Evolutionary conservation across 1,140 invertebrate species (phyloP), one percentile per base, ranked within the genome.

Genomic region (Acarapis woodi): DNA sequence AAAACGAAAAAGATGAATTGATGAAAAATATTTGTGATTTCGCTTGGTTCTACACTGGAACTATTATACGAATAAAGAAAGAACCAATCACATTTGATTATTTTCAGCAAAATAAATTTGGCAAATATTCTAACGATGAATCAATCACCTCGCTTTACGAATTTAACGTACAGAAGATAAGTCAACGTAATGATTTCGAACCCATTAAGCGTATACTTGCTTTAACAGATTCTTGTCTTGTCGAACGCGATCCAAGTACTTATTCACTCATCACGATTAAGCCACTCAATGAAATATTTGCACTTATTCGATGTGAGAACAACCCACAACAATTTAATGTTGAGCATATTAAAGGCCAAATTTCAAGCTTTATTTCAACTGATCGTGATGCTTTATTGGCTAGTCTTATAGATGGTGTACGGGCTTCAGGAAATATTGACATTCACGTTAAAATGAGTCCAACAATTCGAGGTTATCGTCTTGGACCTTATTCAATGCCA

Each of bases 181-280:
- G 67, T 41, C 67, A 67, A 10, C 62, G 78, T 32, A 73, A 83
- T 54, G 22, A 33, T 25, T 29, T 35, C 14, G 44, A 51, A 21
- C 51, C 54, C 3, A 70, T 80, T 22, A 62, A 75, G 44, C 62
- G 87, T 41, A 77, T 77, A 2, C 61, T 99, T n/a, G 94, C 87
- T 52, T 60, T 99, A 0, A 85, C 82, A 0, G 88, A 96, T 55
- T 74, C 73, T 0, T 97, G 87, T 59, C 59, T 99, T 15, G 55
- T 99, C 22, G 90, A 97, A 62, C 63, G 90, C 48, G 90, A 99
- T 62, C 80, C 80, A 18, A 76, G 78, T 49, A 88, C 83, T 1
- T 97, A 99, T 54, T 76, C 70, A 47, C 72, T 87, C 42, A 73
- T 68, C 44, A 85, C 85, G 16, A 59, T 87, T 24, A 70, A 78